Evolutionary conservation across 2,888 invertebrate genomes (phyloP).

Genomic region (Eurois occulta): DNA sequence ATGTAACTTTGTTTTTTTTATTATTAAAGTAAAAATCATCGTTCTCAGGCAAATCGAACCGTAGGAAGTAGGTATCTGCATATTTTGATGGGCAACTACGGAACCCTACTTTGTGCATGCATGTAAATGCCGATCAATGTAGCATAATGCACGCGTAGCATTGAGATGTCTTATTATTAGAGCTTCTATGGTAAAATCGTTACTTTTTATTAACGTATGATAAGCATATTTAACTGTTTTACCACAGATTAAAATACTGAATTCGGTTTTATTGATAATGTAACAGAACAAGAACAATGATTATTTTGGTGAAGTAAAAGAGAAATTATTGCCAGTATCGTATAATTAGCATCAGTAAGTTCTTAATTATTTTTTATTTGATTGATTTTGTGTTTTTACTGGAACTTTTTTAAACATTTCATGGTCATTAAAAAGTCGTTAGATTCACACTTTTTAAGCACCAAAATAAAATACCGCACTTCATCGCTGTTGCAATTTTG

Average conservation of each 20-base stretch:
- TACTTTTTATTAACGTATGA: neutral
- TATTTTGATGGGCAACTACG: too few relatives aligned
- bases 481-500: neutral
- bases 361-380: too few relatives aligned
- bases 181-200: neutral
- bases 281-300: neutral
- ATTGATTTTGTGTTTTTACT: too few relatives aligned
- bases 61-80: too few relatives aligned
- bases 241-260: neutral
- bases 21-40: too few relatives aligned
- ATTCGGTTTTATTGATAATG: neutral
- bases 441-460: neutral
- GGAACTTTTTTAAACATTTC: too few relatives aligned
- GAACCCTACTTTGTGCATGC: too few relatives aligned
- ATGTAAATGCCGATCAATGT: neutral
- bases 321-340: neutral
- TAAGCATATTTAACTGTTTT: neutral
- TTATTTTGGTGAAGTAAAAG: neutral
- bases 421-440: neutral
- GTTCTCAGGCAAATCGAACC: too few relatives aligned
- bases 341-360: neutral
- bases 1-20: too few relatives aligned
- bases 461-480: neutral
- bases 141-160: neutral
- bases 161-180: neutral